These are phyloP conservation scores for Hipposideros armiger DNA, from an alignment of 2,113 vertebrate species.

Conservation along the genomic window DNA sequence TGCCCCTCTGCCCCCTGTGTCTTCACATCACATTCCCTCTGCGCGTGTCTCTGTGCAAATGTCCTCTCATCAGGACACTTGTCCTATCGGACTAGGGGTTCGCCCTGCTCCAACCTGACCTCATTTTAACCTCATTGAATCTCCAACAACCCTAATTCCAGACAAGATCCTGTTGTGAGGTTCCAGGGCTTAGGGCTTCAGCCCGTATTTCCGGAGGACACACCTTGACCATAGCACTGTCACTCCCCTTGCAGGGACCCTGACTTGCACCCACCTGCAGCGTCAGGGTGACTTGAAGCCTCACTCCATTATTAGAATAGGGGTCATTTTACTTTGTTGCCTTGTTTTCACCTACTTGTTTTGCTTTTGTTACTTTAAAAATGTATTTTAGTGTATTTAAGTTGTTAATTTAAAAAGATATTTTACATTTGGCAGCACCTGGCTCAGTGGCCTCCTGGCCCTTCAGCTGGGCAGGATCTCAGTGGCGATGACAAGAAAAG, in stretches of 20 bases:
- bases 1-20: rapidly evolving
- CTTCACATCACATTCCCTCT: rapidly evolving
- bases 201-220: not conserved
- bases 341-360: not conserved
- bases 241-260: rapidly evolving
- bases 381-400: no score
- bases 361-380: not conserved
- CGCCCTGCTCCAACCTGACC: not conserved
- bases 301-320: not conserved
- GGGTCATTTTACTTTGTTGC: not conserved
- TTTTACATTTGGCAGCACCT: not conserved
- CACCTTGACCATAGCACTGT: rapidly evolving
- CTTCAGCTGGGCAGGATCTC: not conserved
- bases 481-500: not conserved
- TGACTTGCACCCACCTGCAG: not conserved
- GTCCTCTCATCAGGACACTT: not conserved
- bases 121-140: not conserved
- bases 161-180: not conserved
- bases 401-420: not conserved
- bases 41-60: not conserved
- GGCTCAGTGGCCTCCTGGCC: not conserved
- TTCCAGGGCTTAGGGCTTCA: not conserved
- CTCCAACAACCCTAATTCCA: not conserved
- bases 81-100: not conserved
- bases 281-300: not conserved